These are phyloP conservation scores for Microtus ochrogaster DNA, from an alignment of 2,113 vertebrate genomes.

Conservation along the genomic window DNA sequence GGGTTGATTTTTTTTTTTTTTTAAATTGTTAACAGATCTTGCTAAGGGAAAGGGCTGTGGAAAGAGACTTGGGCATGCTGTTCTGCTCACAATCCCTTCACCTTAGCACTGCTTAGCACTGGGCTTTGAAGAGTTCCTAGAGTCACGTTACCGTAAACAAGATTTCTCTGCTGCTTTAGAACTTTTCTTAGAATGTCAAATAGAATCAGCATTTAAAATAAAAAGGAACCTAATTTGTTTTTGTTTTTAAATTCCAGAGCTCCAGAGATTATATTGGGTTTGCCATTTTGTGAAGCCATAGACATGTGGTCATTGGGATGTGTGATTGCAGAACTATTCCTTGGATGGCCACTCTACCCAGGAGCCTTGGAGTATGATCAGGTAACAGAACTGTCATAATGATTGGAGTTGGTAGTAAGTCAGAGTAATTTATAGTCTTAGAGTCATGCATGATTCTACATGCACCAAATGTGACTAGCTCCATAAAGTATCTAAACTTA, in stretches of 20 bases:
- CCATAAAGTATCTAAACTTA: constrained; percentile 12
- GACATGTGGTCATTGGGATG: constrained; percentile 99
- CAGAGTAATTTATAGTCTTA: constrained; percentile 6
- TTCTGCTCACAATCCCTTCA: not conserved
- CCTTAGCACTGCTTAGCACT: constrained; percentile 23
- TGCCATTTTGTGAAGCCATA: constrained; percentile 99
- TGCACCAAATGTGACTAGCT: not conserved
- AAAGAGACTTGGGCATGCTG: not conserved
- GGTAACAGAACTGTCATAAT: constrained; percentile 87
- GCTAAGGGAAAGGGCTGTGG: not conserved
- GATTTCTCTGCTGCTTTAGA: constrained; percentile 18
- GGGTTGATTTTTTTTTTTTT: not conserved
- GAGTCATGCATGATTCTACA: not conserved
- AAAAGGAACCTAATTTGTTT: constrained; percentile 19
- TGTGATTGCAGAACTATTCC: constrained; percentile 98
- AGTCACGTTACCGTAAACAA: not conserved
- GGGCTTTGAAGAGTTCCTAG: constrained; percentile 49
- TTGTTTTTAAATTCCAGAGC: constrained; percentile 90
- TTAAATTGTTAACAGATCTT: not conserved
- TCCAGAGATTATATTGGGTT: constrained; percentile 99
- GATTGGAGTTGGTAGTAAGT: constrained; percentile 52
- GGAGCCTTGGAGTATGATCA: constrained; percentile 99
- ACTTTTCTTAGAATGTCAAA: constrained; percentile 32
- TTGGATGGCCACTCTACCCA: constrained; percentile 99
- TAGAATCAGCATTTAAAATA: constrained; percentile 58